phyloP scores from a whole-genome alignment of 2,888 invertebrate species.

The Agrochola macilenta region DNA sequence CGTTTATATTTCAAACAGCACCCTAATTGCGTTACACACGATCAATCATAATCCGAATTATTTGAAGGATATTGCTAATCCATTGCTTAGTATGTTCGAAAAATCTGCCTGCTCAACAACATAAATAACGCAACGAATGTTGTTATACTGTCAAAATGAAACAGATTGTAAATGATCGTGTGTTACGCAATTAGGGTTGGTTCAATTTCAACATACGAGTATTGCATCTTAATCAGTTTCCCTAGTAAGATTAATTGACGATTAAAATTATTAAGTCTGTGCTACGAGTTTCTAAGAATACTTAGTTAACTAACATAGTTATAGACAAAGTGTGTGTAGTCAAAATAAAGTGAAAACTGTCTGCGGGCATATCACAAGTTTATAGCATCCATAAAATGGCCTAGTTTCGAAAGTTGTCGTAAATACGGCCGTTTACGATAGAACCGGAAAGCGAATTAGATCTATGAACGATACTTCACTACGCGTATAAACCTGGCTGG shows the following conservation, averaged over 20 bases:
- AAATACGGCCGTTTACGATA: constrained; percentile 75
- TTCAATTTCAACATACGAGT: background rate
- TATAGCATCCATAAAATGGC: constrained; percentile 70
- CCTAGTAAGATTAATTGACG: background rate
- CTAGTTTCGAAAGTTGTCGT: constrained; percentile 71
- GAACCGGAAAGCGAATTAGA: constrained; percentile 69
- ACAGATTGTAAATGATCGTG: too few species aligned
- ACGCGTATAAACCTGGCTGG: constrained; percentile 27
- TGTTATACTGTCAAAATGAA: too few species aligned
- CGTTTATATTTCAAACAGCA: background rate
- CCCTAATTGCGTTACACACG: too few species aligned
- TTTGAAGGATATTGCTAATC: too few species aligned
- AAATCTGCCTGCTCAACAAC: too few species aligned
- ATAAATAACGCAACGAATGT: too few species aligned
- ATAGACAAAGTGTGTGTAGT: constrained; percentile 18
- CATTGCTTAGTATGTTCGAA: too few species aligned
- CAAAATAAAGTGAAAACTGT: constrained; percentile 69
- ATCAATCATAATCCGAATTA: too few species aligned
- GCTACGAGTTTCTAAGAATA: background rate
- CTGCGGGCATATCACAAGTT: constrained; percentile 65
- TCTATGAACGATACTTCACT: constrained; percentile 56
- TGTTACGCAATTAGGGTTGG: too few species aligned
- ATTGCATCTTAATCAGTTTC: background rate
- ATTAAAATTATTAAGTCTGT: background rate
- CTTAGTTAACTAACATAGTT: constrained; percentile 12